phyloP scores from a whole-genome alignment of 2,797 vertebrate genomes.

The Pantherophis vulpinus region DNA sequence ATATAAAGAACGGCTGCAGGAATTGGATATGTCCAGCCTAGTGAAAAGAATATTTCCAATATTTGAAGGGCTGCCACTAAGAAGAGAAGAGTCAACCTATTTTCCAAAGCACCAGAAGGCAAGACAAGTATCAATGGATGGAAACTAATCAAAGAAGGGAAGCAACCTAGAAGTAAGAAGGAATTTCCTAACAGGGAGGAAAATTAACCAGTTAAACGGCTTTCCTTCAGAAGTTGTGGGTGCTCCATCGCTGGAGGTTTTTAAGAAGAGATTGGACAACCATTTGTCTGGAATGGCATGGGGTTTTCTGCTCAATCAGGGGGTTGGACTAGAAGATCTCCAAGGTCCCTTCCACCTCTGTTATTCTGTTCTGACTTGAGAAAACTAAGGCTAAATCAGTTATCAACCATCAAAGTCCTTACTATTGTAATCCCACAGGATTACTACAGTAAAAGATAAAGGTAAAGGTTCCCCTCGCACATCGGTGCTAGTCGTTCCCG shows the following conservation, averaged over 20 bases:
- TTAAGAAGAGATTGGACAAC: not conserved
- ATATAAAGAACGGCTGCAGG: not conserved
- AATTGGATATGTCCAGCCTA: not conserved
- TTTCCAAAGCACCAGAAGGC: not conserved
- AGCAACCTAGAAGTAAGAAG: no score
- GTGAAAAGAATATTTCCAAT: not conserved
- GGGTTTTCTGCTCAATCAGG: not conserved
- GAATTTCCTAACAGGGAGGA: no score
- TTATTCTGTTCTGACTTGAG: not conserved
- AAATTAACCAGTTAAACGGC: no score
- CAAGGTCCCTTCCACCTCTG: not conserved
- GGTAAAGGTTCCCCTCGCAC: no score
- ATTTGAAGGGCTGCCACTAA: not conserved
- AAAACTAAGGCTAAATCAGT: not conserved
- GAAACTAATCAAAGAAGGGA: no score
- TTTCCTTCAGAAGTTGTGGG: no score
- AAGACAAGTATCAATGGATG: not conserved
- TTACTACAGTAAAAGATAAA: not conserved
- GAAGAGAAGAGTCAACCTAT: not conserved
- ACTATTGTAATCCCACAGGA: not conserved
- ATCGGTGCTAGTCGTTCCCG: no score
- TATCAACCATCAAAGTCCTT: not conserved
- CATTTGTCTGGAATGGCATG: not conserved
- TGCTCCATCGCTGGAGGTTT: not conserved
- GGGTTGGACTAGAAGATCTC: not conserved